Conservation (phyloP, 2,113 vertebrate species). For the Amphiprion percula region DNA sequence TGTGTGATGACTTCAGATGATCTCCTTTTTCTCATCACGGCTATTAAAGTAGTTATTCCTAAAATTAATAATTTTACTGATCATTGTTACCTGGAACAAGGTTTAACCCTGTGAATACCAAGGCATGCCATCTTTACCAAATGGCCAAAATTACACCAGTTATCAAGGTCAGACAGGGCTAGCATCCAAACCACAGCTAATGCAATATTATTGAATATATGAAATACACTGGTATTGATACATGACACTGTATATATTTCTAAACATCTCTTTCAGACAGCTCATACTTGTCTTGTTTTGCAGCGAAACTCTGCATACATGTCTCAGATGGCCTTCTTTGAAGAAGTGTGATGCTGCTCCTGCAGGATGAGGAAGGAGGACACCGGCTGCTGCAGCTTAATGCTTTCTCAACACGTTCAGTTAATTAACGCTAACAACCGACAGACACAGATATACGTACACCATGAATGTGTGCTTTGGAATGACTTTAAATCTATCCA, state of each 20-base stretch:
- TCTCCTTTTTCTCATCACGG: too few species aligned
- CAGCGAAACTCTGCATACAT: constrained; percentile 87
- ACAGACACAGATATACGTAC: constrained; percentile 3
- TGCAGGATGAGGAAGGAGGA: constrained; percentile 23
- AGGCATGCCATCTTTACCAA: too few species aligned
- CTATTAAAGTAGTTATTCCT: too few species aligned
- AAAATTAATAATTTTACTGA: not conserved
- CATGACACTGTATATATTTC: not conserved
- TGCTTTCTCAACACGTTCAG: constrained; percentile 23
- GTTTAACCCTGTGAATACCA: not conserved
- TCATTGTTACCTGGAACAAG: not conserved
- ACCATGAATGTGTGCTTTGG: constrained; percentile 11
- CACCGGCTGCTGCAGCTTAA: constrained; percentile 7
- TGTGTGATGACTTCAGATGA: constrained; percentile 17
- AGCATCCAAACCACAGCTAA: too few species aligned
- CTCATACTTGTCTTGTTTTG: constrained; percentile 51
- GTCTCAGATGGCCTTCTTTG: constrained; percentile 86
- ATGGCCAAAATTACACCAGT: too few species aligned
- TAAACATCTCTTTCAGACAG: not conserved
- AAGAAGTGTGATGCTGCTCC: constrained; percentile 82
- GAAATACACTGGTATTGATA: not conserved
- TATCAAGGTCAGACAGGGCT: too few species aligned
- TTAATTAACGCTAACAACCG: constrained; percentile 15
- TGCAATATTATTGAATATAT: not conserved
- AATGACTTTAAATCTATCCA: constrained; percentile 40